Base-by-base conservation (phyloP, 2,113 vertebrate genomes). In the Gopherus evgoodei region DNA sequence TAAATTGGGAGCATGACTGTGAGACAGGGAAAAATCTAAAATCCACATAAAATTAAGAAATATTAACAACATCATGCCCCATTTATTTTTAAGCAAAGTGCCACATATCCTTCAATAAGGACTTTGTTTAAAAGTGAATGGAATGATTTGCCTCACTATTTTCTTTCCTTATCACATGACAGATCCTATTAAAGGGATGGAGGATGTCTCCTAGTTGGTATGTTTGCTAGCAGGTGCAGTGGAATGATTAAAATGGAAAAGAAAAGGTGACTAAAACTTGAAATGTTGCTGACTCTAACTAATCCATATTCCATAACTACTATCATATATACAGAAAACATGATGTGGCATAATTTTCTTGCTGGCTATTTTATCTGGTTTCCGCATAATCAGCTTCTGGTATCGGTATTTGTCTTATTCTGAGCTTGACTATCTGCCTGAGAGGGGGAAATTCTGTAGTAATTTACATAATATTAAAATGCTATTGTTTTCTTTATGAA, bases 401-500 rank as follows among this genome's bases (percentile, higher is more conserved):
- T 5, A 31, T 11, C 2, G 25, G 9, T 47, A 1, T 29, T 59
- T 27, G 2, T 7, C 11, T 4, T 78, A 44, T 35, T 29, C 9
- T 7, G 3, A 3, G 3, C 27, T 10, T 19, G 76, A 17, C 9
- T 8, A 25, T 21, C 86, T 83, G 57, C 19, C 29, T 9, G 3
- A 5, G 22, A 2, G 16, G 8, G 19, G n/a, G n/a, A 2, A 79
- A 8, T 0, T 2, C 11, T 1, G 2, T 1, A 21, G n/a, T 35
- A 11, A 62, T 5, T 12, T 5, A 1, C 4, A 2, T 24, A 13
- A 42, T 29, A n/a, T 13, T 8, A 0, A 35, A 69, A 47, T 6
- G 0, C 2, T 11, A 4, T 0, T 0, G 8, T 10, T 31, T 2
- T 17, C 1, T 3, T 6, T 54, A 49, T 62, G 2, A 0, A 5